Base-by-base conservation (phyloP, 1,140 invertebrate species). In the Drosophila kikkawai region DNA sequence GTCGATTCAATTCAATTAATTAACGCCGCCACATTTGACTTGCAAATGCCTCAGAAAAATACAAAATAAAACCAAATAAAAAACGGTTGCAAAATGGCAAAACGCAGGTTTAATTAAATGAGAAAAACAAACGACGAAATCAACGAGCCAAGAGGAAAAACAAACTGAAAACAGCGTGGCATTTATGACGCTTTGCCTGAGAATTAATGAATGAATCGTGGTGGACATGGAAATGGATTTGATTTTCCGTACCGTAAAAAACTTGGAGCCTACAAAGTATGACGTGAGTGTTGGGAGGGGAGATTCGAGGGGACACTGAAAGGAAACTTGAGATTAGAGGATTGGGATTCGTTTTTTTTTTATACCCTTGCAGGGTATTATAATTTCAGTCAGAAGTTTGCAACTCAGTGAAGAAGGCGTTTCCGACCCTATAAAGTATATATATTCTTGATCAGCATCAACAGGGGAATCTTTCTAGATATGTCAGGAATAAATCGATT, bases 181-280 rank as follows among this genome's bases (percentile, higher is more conserved):
- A 69, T 81, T 85, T 81, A 74, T 77, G 74, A 81, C 67, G 61
- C 55, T 80, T 61, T 50, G 59, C 63, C 69, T 19, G 55, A 37
- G 37, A 65, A 73, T 82, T 70, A 86, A 82, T 82, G 79, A 86
- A 85, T 82, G 82, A 79, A 85, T 86, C 67, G 53, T 41, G 67
- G 67, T 73, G 53, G 68, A 75, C 60, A 75, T 76, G 60, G 36
- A 57, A 57, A 65, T 75, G 36, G 44, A 45, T 19, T 53, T 63
- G 34, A 47, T 51, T 39, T 32, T 51, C 32, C 59, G 50, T 65
- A 68, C 63, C 48, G 80, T 51, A 51, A 34, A 48, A 73, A 70
- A 50, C 64, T 67, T 69, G 19, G 32, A 68, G 64, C 67, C 55
- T 73, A 26, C 48, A 22, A 26, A 56, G 53, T 17, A 15, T 45